Evolutionary conservation across 2,888 invertebrate species (phyloP), one percentile per base, ranked within the genome.

Genomic region (Trisateles emortualis): DNA sequence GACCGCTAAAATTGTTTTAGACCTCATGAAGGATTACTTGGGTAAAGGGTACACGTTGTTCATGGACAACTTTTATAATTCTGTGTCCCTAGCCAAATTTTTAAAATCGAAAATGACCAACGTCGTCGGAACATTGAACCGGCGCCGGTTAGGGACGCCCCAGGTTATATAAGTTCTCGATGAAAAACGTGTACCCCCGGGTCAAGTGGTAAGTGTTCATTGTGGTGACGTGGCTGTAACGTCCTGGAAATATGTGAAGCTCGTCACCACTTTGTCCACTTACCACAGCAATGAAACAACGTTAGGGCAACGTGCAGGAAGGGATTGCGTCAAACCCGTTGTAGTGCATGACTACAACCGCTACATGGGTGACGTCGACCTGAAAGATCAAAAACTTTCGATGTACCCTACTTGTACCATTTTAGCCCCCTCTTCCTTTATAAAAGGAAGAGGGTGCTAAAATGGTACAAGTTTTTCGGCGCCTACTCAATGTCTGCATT

Each of bases 31-130:
- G 3, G 50, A 52, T 6, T 64, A 59, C 36, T 54, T 65, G 14
- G 50, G 52, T 0, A 59, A 57, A 45, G 63, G 66, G 6, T 48
- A 66, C 22, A 45, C 17, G 0, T 5, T 65, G 9, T 48, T 56
- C 4, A 66, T 71, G 63, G 61, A 64, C 5, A 65, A 64, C 11
- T 64, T 48, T 32, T 68, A 62, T 29, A 65, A 66, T 17, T 50
- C 43, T 0, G 39, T 61, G 1, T 1, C 26, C 2, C 14, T 66
- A 2, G 41, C 49, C 5, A 19, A 52, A n/a, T 58, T 50, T 51
- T 44, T 39, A 13, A 39, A 39, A 9, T 24, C 13, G 1, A 39
- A 39, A 24, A 1, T 24, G 24, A 39, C 39, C 0, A 24, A 39
- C 39, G 39, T 39, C 9, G 36, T 36, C 9, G 24, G 39, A 3